Base-by-base conservation (phyloP, 2,797 vertebrate genomes). In the Acipenser ruthenus region DNA sequence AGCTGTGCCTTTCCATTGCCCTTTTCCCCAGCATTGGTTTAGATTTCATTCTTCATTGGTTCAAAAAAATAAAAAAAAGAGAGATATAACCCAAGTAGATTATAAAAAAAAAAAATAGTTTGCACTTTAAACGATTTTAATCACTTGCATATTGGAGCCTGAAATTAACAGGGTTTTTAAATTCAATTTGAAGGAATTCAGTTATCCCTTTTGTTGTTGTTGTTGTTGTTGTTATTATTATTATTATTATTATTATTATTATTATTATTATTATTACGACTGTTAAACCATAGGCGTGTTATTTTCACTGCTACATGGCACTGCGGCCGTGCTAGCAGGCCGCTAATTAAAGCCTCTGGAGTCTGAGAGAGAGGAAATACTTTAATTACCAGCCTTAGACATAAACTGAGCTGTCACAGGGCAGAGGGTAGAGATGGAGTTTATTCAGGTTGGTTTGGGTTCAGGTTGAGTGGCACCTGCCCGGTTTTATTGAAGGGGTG, bases 341-440 rank as follows among this genome's bases (percentile, higher is more conserved):
- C 72, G 73, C 72, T 85, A 81, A 85, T 86, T 78, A 85, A 78
- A 70, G 60, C 71, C 80, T 75, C 68, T 10, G 5, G 68, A 79
- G 81, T 71, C 68, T 70, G 67, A 72, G 75, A 78, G 78, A 77
- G 78, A 80, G 73, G 74, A 77, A 75, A 64, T 71, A 69, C 72
- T 79, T 79, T 83, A 84, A 86, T 89, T 86, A 84, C 74, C 71
- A 66, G 68, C 75, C 70, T 70, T 74, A 70, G 76, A 74, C 79
- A 67, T 68, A 64, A 15, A 70, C 74, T 69, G 72, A 74, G 73
- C 59, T 76, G 67, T 70, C 55, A 65, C 77, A 71, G 66, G 65
- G 77, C 67, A 75, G 62, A 70, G 71, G 67, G 72, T 77, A 77
- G 77, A 80, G 76, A 71, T 71, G 71, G 67, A 76, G 79, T 79